These are phyloP conservation scores for Bothrops alternatus DNA, from an alignment of 2,797 vertebrate species.

Conservation along the genomic window DNA sequence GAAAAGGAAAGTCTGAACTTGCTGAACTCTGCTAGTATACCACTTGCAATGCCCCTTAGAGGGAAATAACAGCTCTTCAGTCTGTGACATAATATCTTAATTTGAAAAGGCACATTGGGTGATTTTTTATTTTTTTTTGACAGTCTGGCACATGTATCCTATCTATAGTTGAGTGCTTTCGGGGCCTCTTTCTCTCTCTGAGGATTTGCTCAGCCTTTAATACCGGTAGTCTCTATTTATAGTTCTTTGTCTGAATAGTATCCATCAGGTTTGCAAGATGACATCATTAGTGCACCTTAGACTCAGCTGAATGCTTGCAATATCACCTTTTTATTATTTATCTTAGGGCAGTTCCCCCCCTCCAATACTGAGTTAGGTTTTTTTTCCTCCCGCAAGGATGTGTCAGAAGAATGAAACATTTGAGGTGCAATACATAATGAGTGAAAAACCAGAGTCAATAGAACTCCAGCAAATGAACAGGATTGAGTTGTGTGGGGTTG, in stretches of 20 bases:
- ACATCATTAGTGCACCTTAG: background rate
- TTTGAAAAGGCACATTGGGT: background rate
- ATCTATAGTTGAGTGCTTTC: background rate
- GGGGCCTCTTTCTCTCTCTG: background rate
- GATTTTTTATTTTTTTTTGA: background rate
- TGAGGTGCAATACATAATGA: background rate
- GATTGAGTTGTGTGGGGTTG: background rate
- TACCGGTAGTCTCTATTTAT: background rate
- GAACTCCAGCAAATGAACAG: background rate
- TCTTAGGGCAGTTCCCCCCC: background rate
- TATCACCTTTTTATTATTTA: background rate
- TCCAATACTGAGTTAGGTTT: background rate
- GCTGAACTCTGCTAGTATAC: slow-evolving; percentile 6
- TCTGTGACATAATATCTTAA: slow-evolving; percentile 28
- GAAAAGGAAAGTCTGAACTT: slow-evolving; percentile 27
- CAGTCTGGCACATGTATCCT: background rate
- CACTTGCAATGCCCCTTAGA: background rate
- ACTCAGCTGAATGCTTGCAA: background rate
- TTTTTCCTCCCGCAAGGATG: too few relatives aligned
- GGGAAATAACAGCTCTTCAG: slow-evolving; percentile 1
- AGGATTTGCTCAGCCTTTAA: background rate
- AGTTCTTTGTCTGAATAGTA: background rate
- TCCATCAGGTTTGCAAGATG: background rate
- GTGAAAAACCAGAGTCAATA: background rate
- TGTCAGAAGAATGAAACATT: background rate